Evolutionary conservation across 2,113 vertebrate species (phyloP), one percentile per base, ranked within the genome.

Genomic region (Sander vitreus): DNA sequence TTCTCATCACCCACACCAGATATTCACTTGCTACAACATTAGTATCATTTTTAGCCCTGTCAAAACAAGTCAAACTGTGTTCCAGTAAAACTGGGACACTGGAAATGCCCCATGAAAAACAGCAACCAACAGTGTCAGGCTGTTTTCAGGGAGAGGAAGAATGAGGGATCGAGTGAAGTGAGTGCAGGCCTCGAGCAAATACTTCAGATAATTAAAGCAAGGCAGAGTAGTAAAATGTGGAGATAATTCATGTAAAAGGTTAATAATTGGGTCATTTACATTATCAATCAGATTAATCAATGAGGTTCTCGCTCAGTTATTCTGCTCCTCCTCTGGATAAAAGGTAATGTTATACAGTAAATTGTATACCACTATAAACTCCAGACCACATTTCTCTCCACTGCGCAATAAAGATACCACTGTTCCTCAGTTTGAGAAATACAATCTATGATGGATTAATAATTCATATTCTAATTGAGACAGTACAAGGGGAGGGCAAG

Each of bases 401-500:
- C 57, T 77, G 33, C 55, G 50, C 51, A 76, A 27, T 59, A 48
- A 14, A 51, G 15, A 13, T 23, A 36, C n/a, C 12, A 47, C 16
- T 55, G 5, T 60, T 76, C 10, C 62, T 48, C 25, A 30, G 18
- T 43, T 45, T 76, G 4, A 64, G 25, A 76, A 77, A 73, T 69
- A 1, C 62, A 65, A 70, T 70, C 21, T 53, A 72, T 71, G 63
- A 64, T 60, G 33, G 21, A 76, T 78, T 43, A 72, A 60, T 69
- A 59, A 78, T 72, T 70, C 78, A 58, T 54, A 87, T 73, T 58
- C 57, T 80, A 25, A 90, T 51, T 78, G 19, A 86, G 81, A 53
- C 15, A 50, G 19, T 45, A 6, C 59, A 71, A 19, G 4, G 53
- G 43, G 33, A 23, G 27, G 43, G 36, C 45, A 14, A 14, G 23